Conservation (phyloP, 2,797 vertebrate species). For the Oreortyx pictus region DNA sequence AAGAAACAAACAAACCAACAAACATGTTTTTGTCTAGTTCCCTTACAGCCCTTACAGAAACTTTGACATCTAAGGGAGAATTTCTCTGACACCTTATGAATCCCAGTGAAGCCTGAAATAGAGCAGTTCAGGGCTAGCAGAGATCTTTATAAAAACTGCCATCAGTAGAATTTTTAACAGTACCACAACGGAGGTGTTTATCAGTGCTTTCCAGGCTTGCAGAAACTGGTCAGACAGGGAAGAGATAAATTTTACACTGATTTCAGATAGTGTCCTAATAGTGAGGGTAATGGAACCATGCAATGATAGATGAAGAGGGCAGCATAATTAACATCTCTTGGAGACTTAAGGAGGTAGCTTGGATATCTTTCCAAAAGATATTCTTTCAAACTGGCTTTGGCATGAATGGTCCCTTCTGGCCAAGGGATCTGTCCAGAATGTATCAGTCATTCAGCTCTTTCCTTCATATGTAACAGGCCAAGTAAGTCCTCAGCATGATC, state of each 20-base stretch:
- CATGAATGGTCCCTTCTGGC: conserved; percentile 49
- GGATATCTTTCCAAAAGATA: conserved; percentile 38
- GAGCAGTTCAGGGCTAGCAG: not conserved
- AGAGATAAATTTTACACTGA: conserved; percentile 9
- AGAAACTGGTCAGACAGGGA: not conserved
- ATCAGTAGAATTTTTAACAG: not conserved
- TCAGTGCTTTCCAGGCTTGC: not conserved
- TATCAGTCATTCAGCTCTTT: conserved; percentile 44
- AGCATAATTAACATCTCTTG: conserved; percentile 8
- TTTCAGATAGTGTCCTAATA: not conserved
- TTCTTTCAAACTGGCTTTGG: conserved; percentile 40
- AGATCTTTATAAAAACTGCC: not conserved
- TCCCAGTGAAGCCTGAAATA: not conserved
- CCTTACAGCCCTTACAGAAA: not conserved
- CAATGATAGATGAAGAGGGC: not conserved
- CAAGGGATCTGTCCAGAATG: conserved; percentile 40
- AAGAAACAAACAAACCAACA: not conserved
- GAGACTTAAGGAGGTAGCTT: conserved; percentile 20
- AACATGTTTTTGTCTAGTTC: not conserved
- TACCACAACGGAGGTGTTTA: not conserved
- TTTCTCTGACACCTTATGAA: conserved; percentile 5
- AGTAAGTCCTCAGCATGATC: conserved; percentile 51
- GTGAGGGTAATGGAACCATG: not conserved
- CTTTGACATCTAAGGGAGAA: not conserved
- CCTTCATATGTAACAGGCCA: conserved; percentile 42